Conservation (phyloP, 1,140 invertebrate species). For the Caenorhabditis briggsae region DNA sequence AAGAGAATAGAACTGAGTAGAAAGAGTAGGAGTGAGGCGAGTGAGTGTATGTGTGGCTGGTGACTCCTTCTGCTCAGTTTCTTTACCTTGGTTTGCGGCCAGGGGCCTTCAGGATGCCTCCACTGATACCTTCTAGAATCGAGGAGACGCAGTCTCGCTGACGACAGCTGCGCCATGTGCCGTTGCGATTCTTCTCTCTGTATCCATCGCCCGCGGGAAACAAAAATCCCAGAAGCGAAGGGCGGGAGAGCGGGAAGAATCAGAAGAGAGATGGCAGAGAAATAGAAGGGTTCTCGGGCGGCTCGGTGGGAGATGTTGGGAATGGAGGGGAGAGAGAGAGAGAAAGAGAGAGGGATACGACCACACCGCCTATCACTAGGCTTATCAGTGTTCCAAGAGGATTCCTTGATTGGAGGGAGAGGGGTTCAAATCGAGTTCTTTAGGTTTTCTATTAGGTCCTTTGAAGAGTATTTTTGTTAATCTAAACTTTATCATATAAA, state of each 20-base stretch:
- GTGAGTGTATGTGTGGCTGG: background rate
- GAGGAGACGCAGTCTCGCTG: constrained; percentile 25
- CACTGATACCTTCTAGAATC: background rate
- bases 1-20: constrained; percentile 4
- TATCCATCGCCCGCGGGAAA: background rate
- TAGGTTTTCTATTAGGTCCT: too few relatives aligned
- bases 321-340: background rate
- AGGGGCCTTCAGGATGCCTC: background rate
- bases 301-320: constrained; percentile 8
- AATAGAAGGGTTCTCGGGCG: background rate
- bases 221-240: constrained; percentile 9
- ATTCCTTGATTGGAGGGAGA: background rate
- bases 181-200: background rate
- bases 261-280: background rate
- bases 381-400: background rate
- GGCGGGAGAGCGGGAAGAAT: background rate
- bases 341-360: constrained; percentile 14
- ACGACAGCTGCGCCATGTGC: constrained; percentile 55
- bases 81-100: constrained; percentile 46
- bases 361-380: background rate
- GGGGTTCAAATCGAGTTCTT: too few relatives aligned
- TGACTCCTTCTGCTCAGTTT: constrained; percentile 15
- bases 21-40: background rate
- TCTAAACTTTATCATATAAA: too few relatives aligned
- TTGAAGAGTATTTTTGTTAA: too few relatives aligned